Evolutionary conservation across 2,888 invertebrate species (phyloP).

Genomic region (Flabesymbios commensalis): DNA sequence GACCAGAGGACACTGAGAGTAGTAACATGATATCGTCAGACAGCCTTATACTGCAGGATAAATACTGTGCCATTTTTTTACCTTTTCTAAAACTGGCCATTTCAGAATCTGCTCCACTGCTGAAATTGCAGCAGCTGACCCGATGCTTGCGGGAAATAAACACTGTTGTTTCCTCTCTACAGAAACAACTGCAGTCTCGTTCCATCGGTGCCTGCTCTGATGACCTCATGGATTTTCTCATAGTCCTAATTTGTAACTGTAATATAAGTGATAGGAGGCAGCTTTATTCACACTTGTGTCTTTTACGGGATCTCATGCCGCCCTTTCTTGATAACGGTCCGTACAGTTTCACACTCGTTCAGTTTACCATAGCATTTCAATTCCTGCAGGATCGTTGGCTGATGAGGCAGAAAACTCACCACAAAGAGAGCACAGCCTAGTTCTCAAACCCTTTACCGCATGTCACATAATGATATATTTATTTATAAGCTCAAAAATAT

Average conservation of each 20-base stretch:
- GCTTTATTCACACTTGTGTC: constrained; percentile 43
- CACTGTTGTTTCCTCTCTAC: constrained; percentile 12
- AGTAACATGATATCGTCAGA: too few relatives aligned
- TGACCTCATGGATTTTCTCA: constrained; percentile 37
- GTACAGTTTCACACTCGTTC: constrained; percentile 48
- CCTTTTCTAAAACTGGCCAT: too few relatives aligned
- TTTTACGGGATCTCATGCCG: constrained; percentile 46
- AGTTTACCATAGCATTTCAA: constrained; percentile 47
- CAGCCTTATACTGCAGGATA: too few relatives aligned
- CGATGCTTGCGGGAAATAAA: constrained; percentile 28
- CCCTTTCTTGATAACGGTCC: constrained; percentile 45
- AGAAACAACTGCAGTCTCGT: constrained; percentile 2
- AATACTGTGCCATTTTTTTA: too few relatives aligned
- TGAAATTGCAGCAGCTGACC: constrained; percentile 28
- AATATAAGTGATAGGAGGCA: constrained; percentile 3
- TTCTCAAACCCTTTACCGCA: too few relatives aligned
- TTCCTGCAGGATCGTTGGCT: constrained; percentile 44
- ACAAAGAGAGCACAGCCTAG: too few relatives aligned
- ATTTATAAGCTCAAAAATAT: too few relatives aligned
- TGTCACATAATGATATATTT: too few relatives aligned
- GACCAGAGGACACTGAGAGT: too few relatives aligned
- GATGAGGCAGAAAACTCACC: constrained; percentile 17
- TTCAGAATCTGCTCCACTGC: constrained; percentile 18
- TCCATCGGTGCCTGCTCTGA: constrained; percentile 20
- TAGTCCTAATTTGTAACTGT: constrained; percentile 39